A percentile compares a stretch with the other conserved stretches of the same genome.
Evolutionary conservation across 1,140 invertebrate species (phyloP).

Genomic region (Lasioglossum baleicum): DNA sequence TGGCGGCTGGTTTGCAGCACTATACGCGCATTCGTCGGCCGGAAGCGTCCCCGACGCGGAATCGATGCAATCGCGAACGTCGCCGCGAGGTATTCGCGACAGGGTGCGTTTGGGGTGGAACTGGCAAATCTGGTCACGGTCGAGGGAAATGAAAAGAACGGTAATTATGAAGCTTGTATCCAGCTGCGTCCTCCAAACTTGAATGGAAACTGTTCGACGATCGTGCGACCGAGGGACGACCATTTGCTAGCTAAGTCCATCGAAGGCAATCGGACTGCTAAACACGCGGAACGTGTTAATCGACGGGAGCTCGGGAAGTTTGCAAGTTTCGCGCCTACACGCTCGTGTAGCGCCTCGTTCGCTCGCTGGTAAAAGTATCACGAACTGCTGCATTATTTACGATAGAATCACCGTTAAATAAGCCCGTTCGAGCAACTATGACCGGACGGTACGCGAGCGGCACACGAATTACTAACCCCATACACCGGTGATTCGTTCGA

Average conservation of each 20-base stretch:
- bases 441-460: constrained; percentile 13
- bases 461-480: constrained; percentile 14
- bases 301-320: constrained; percentile 60
- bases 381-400: constrained; percentile 55
- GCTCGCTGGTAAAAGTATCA: constrained; percentile 46
- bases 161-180: constrained; percentile 44
- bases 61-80: not conserved
- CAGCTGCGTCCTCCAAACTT: constrained; percentile 49
- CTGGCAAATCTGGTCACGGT: not conserved
- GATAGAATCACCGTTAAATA: constrained; percentile 49
- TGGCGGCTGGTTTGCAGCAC: not conserved
- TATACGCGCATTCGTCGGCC: not conserved
- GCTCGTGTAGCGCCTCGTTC: constrained; percentile 36
- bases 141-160: constrained; percentile 37
- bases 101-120: not conserved
- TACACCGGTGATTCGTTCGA: constrained; percentile 5
- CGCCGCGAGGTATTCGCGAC: not conserved
- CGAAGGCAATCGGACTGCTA: constrained; percentile 47
- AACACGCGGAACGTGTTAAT: constrained; percentile 53
- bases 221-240: constrained; percentile 27
- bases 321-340: constrained; percentile 57
- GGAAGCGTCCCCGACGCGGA: not conserved
- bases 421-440: constrained; percentile 23
- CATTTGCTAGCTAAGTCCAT: constrained; percentile 53
- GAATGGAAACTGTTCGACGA: constrained; percentile 19